Evolutionary conservation across 2,113 vertebrate species (phyloP), one percentile per base, ranked within the genome.

Genomic region (Clarias magur): DNA sequence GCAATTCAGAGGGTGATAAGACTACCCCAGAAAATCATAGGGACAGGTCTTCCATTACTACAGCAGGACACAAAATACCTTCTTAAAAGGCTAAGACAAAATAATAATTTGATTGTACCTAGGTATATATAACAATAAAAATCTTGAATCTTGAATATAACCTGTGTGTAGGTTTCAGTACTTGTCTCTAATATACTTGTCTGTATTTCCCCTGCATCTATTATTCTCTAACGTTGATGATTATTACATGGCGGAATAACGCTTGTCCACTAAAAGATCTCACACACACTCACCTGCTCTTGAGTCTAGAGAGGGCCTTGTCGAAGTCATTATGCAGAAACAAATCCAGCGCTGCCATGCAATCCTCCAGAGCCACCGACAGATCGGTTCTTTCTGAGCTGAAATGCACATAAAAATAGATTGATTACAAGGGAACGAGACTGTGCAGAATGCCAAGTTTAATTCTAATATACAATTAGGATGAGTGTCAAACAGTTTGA

Each of bases 271-370:
- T 19, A 54, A 76, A 59, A 30, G 17, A 7, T n/a, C 13, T 27
- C 62, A 16, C 15, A 67, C 15, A 67, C n/a, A 90, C 95, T 94
- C 93, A 99, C 98, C 97, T 98, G 93, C 93, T 94, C 91, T 92
- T 94, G 83, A 99, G 96, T 89, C 94, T 96, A 83, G 92, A 92
- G 93, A 97, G 96, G 57, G 97, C 97, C 93, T 97, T 96, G 0
- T 97, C 96, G 92, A 99, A 99, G 86, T 97, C 95, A 92, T 99
- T 99, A 92, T 92, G 96, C 88, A 99, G 96, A 92, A 99, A 99
- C 88, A 98, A 94, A 92, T 99, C 98, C 92, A 99, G 88, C 68
- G 97, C 97, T 0, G 90, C 94, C 97, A 98, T 98, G 87, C 98
- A 99, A 93, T 99, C 97, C 82, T 95, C 95, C 91, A 99, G 93